Percentiles rank a stretch among this genome's conserved stretches.
These are phyloP conservation scores for Sternarchorhynchus goeldii DNA, from an alignment of 2,797 vertebrate species.

Conservation along the genomic window DNA sequence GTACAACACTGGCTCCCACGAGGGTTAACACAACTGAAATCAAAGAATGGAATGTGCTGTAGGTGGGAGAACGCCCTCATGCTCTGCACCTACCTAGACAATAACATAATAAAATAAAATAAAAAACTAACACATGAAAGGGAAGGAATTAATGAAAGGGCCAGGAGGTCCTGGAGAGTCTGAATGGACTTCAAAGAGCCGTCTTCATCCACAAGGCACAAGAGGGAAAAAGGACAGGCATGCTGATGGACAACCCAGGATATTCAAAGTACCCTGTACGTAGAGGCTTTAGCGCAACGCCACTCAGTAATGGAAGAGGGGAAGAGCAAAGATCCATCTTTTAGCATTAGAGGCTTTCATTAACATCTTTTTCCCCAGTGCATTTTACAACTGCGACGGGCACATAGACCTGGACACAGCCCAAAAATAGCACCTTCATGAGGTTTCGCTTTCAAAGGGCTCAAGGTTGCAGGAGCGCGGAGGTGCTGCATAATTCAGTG, in stretches of 20 bases:
- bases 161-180: conserved; percentile 31
- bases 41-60: conserved; percentile 20
- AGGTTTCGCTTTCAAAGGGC: too few species aligned
- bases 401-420: neutral
- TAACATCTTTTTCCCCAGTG: neutral
- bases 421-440: neutral
- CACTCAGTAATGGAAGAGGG: conserved; percentile 24
- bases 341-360: conserved; percentile 1
- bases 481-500: neutral
- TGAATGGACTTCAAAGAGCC: conserved; percentile 40
- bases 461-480: too few species aligned
- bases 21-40: conserved; percentile 22
- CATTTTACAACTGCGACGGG: neutral
- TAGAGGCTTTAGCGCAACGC: conserved; percentile 3
- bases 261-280: conserved; percentile 14
- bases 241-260: conserved; percentile 32
- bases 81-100: neutral
- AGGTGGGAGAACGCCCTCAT: conserved; percentile 32
- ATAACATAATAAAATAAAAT: too few species aligned
- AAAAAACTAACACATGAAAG: conserved; percentile 34
- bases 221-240: neutral
- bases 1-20: neutral
- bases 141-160: conserved; percentile 38
- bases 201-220: conserved; percentile 5
- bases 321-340: neutral